These are phyloP conservation scores for Lumbricus terrestris DNA, from an alignment of 2,888 invertebrate species.

Conservation along the genomic window DNA sequence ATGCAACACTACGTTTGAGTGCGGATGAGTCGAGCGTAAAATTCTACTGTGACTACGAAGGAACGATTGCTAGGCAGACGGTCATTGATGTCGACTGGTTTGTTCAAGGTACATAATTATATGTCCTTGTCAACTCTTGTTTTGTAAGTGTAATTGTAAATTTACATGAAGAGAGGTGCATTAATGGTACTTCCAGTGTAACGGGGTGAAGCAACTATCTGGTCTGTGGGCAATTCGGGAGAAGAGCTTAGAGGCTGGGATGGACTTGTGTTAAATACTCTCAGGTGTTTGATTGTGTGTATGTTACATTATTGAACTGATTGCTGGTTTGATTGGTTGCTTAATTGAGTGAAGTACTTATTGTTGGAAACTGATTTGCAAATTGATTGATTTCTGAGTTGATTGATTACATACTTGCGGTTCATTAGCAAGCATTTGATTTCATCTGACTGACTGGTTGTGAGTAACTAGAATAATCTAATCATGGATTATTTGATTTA, in stretches of 20 bases:
- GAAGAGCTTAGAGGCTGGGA: too few relatives aligned
- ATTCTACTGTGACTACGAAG: conserved; percentile 36
- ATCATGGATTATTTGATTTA: background rate
- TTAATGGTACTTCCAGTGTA: too few relatives aligned
- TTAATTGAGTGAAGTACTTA: background rate
- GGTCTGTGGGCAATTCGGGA: too few relatives aligned
- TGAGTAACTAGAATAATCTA: background rate
- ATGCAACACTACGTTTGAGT: conserved; percentile 21
- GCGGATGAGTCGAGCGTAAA: conserved; percentile 27
- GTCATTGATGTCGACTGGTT: conserved; percentile 36
- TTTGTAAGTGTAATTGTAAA: too few relatives aligned
- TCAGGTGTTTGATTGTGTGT: background rate
- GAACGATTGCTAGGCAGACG: conserved; percentile 25
- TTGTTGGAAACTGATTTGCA: background rate
- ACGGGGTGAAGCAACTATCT: too few relatives aligned
- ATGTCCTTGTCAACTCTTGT: background rate
- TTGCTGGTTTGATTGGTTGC: background rate
- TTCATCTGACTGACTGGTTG: background rate
- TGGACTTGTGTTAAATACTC: background rate
- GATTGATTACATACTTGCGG: background rate
- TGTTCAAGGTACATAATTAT: conserved; percentile 36
- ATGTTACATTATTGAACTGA: background rate
- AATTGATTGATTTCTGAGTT: background rate
- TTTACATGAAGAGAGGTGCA: too few relatives aligned
- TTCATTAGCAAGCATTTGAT: background rate